phyloP scores from a whole-genome alignment of 2,888 invertebrate genomes.

The Achlya flavicornis region DNA sequence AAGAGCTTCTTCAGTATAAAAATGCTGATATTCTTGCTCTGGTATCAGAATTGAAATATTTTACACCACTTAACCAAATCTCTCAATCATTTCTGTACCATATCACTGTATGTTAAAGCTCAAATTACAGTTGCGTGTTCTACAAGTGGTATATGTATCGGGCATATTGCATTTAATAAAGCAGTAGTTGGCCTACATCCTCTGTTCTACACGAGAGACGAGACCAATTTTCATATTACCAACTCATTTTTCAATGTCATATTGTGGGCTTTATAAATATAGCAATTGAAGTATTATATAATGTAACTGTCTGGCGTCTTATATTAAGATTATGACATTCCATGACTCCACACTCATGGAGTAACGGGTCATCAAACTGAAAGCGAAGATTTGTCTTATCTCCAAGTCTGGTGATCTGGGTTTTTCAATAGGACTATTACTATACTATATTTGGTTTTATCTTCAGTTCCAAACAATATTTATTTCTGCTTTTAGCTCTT shows the following conservation, averaged over 20 bases:
- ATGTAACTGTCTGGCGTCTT: too few relatives aligned
- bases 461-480: too few relatives aligned
- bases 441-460: too few relatives aligned
- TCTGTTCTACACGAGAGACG: conserved; percentile 40
- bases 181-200: conserved; percentile 44
- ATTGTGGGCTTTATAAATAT: conserved; percentile 4
- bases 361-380: too few relatives aligned
- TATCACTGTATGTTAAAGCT: neutral
- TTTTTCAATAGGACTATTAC: too few relatives aligned
- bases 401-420: too few relatives aligned
- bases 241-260: conserved; percentile 45
- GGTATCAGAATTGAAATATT: neutral
- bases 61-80: neutral
- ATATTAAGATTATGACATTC: too few relatives aligned
- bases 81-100: neutral
- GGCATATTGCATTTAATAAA: conserved; percentile 42
- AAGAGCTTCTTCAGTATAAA: neutral
- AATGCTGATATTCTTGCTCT: neutral
- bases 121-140: neutral
- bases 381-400: too few relatives aligned
- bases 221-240: conserved; percentile 51
- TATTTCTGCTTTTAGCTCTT: too few relatives aligned
- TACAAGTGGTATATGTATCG: conserved; percentile 17
- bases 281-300: too few relatives aligned
- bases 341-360: too few relatives aligned